Percentiles rank a stretch among this genome's conserved stretches.
These are phyloP conservation scores for Diadegma fenestrale DNA, from an alignment of 2,888 invertebrate species.

Conservation along the genomic window DNA sequence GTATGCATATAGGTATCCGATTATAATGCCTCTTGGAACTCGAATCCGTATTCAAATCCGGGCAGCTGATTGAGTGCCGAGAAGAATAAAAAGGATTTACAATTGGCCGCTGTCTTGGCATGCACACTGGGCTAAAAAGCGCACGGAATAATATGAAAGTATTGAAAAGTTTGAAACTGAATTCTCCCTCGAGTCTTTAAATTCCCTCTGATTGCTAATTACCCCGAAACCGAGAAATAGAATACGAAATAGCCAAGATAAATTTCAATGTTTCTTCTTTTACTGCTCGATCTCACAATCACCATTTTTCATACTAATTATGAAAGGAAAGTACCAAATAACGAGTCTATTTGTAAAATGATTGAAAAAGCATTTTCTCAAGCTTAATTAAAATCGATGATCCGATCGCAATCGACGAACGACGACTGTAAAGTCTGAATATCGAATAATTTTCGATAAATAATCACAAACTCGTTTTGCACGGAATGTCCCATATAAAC, in stretches of 20 bases:
- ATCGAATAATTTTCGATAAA: background rate
- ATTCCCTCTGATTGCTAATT: conserved; percentile 22
- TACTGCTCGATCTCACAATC: background rate
- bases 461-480: background rate
- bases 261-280: background rate
- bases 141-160: conserved; percentile 14
- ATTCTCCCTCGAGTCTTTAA: background rate
- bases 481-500: conserved; percentile 2
- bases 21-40: conserved; percentile 60
- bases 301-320: background rate
- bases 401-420: background rate
- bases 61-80: conserved; percentile 33
- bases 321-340: background rate
- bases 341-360: background rate
- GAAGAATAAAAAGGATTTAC: conserved; percentile 58
- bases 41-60: conserved; percentile 45
- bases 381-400: background rate
- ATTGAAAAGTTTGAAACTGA: conserved; percentile 20
- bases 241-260: background rate
- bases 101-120: conserved; percentile 51
- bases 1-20: conserved; percentile 51
- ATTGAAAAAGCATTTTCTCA: background rate
- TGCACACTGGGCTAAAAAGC: conserved; percentile 22
- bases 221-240: background rate
- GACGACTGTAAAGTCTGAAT: background rate